Percentiles rank a stretch among this genome's conserved stretches.
These are phyloP conservation scores for Papilio polyxenes DNA, from an alignment of 1,140 invertebrate genomes.

Conservation along the genomic window DNA sequence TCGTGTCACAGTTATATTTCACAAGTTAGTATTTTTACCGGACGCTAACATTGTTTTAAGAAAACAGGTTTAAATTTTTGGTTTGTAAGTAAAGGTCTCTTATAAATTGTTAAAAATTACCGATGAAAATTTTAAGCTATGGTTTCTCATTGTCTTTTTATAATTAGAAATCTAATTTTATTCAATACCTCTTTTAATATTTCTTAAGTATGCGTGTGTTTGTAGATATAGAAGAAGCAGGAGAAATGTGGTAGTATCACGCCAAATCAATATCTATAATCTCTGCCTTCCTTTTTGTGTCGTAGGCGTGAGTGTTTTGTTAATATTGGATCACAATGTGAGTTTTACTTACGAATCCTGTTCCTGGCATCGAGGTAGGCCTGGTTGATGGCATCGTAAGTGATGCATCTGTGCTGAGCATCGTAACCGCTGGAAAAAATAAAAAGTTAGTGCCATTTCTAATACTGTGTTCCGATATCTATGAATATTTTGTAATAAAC, in stretches of 20 bases:
- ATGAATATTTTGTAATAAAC: too few relatives aligned
- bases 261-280: too few relatives aligned
- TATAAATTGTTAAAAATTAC: too few relatives aligned
- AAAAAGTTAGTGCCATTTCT: slow-evolving; percentile 33
- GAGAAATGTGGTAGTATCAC: too few relatives aligned
- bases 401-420: slow-evolving; percentile 91
- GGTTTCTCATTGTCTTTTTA: too few relatives aligned
- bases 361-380: slow-evolving; percentile 93
- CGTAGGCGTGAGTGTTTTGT: neutral
- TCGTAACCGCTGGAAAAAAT: slow-evolving; percentile 84
- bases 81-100: too few relatives aligned
- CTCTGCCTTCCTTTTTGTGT: too few relatives aligned
- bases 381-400: slow-evolving; percentile 94
- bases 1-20: slow-evolving; percentile 21
- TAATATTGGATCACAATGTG: neutral
- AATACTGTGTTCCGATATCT: neutral
- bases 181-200: too few relatives aligned
- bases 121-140: too few relatives aligned
- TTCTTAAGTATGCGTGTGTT: too few relatives aligned
- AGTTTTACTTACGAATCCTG: slow-evolving; percentile 87
- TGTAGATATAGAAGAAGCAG: too few relatives aligned
- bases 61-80: neutral
- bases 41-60: neutral
- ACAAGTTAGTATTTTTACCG: neutral
- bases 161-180: too few relatives aligned